These are phyloP conservation scores for Chloroceryle amazona DNA, from an alignment of 2,797 vertebrate genomes.

Conservation along the genomic window DNA sequence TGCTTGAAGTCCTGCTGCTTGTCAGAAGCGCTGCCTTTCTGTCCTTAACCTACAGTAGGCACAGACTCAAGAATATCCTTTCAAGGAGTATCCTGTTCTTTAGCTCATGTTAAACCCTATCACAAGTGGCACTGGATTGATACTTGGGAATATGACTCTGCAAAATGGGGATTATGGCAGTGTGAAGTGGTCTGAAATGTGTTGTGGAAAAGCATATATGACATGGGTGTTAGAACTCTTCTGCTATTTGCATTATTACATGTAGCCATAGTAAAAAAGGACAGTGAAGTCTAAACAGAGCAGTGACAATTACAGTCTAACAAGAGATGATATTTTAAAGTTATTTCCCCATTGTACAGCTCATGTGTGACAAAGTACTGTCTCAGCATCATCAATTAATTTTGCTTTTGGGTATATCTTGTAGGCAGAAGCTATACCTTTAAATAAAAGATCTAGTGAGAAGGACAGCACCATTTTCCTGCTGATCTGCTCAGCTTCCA, in stretches of 20 bases:
- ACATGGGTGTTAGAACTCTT: neutral
- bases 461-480: slow-evolving; percentile 7
- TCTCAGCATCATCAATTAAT: slow-evolving; percentile 8
- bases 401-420: slow-evolving; percentile 33
- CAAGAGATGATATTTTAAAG: neutral
- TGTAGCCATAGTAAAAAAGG: neutral
- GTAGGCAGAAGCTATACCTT: slow-evolving; percentile 21
- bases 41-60: neutral
- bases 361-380: neutral
- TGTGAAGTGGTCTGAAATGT: neutral
- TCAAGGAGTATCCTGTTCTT: neutral
- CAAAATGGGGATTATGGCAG: neutral
- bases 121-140: neutral
- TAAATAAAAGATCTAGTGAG: neutral
- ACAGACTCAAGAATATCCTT: neutral
- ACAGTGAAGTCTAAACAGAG: neutral
- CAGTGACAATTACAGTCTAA: neutral
- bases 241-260: neutral
- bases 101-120: neutral
- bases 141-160: neutral
- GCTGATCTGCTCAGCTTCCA: neutral
- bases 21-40: slow-evolving; percentile 13
- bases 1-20: neutral
- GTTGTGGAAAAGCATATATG: neutral
- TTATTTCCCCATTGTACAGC: neutral